Evolutionary conservation across 2,888 invertebrate species (phyloP).

Genomic region (Bruchidius siliquastri): DNA sequence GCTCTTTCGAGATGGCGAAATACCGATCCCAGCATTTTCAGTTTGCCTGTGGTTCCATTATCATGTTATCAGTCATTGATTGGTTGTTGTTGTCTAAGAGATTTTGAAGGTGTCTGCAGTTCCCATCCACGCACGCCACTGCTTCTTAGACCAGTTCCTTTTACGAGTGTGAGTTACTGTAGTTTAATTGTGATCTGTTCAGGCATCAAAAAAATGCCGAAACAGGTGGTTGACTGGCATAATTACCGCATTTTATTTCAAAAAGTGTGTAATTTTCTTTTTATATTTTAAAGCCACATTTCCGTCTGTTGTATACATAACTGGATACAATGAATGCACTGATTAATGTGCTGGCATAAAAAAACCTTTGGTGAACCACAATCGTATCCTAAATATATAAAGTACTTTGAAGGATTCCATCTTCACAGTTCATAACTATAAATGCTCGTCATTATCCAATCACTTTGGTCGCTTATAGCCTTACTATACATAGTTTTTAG

Average conservation of each 20-base stretch:
- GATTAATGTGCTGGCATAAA: background rate
- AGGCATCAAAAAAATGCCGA: background rate
- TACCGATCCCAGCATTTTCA: no score
- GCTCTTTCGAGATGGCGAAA: no score
- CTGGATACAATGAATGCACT: background rate
- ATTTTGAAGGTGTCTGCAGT: background rate
- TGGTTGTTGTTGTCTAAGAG: no score
- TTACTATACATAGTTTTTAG: no score
- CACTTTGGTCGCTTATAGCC: no score
- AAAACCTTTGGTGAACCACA: background rate
- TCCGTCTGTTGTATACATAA: background rate
- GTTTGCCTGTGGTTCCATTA: no score
- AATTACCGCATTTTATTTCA: background rate
- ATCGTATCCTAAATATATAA: no score
- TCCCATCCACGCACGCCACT: background rate
- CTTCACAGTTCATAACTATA: no score
- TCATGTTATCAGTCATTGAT: no score
- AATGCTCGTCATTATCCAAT: no score
- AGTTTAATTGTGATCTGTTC: background rate
- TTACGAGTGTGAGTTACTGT: background rate
- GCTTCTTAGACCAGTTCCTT: background rate
- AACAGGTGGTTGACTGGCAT: background rate
- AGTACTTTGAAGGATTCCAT: no score
- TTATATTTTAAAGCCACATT: background rate
- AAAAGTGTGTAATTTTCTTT: background rate